Percentiles rank a stretch among this genome's conserved stretches.
Evolutionary conservation across 2,888 invertebrate genomes (phyloP).

Genomic region (Mylabris sibirica): DNA sequence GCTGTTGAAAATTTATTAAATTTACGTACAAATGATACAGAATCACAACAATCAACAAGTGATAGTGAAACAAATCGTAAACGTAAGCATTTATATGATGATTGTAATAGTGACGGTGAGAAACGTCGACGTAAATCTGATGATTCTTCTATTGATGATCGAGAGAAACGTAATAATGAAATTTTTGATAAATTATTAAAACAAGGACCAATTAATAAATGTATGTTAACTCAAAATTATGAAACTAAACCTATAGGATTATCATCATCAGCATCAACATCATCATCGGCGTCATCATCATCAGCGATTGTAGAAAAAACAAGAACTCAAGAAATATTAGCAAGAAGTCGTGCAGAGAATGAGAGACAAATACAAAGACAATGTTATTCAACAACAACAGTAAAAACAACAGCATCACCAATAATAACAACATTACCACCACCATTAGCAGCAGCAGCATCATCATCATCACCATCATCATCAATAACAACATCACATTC

Average conservation of each 20-base stretch:
- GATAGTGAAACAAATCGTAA: slow-evolving; percentile 14
- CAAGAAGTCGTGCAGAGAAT: not conserved
- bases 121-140: slow-evolving; percentile 15
- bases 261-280: not conserved
- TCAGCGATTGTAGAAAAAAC: not conserved
- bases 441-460: too few species aligned
- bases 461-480: too few species aligned
- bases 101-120: not conserved
- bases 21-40: not conserved
- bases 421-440: not conserved
- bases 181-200: slow-evolving; percentile 20
- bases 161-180: slow-evolving; percentile 16
- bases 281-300: not conserved
- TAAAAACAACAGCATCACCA: not conserved
- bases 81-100: slow-evolving; percentile 8
- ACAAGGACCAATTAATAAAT: slow-evolving; percentile 23
- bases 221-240: not conserved
- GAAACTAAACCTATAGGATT: not conserved
- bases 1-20: not conserved
- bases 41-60: not conserved
- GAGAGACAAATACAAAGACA: not conserved
- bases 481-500: not conserved
- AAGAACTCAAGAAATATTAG: not conserved
- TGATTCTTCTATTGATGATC: not conserved
- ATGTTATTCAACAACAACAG: not conserved